These are phyloP conservation scores for Huso huso DNA, from an alignment of 2,797 vertebrate species.

Conservation along the genomic window DNA sequence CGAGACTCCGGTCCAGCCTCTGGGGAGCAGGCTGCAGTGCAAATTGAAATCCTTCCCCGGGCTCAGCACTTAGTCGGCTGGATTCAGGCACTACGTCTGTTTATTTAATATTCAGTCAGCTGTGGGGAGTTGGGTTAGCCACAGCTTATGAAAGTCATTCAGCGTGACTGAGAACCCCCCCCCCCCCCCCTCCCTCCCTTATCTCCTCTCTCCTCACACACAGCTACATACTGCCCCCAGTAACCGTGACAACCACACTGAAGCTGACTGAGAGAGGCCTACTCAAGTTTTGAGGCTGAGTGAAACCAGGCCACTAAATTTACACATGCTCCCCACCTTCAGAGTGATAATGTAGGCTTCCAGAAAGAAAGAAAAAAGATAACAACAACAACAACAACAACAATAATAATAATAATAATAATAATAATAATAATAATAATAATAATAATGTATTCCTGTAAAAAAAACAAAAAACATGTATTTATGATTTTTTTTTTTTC, in stretches of 20 bases:
- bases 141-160: conserved; percentile 70
- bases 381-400: too few species aligned
- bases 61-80: conserved; percentile 45
- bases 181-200: conserved; percentile 26
- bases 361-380: neutral
- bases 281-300: neutral
- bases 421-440: too few species aligned
- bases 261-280: neutral
- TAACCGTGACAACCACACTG: conserved; percentile 1
- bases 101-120: conserved; percentile 77
- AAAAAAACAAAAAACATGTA: too few species aligned
- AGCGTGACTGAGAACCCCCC: conserved; percentile 60
- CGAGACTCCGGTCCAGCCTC: conserved; percentile 53
- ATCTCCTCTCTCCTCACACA: conserved; percentile 20
- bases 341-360: neutral
- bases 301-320: neutral
- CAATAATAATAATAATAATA: too few species aligned
- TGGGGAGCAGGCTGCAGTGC: conserved; percentile 32
- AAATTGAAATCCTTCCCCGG: conserved; percentile 33
- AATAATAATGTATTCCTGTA: too few species aligned
- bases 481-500: too few species aligned
- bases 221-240: conserved; percentile 7
- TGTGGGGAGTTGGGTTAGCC: conserved; percentile 72
- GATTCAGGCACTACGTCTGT: conserved; percentile 63
- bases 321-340: conserved; percentile 7